Base-by-base conservation (phyloP, 2,113 vertebrate species). In the Lathamus discolor region DNA sequence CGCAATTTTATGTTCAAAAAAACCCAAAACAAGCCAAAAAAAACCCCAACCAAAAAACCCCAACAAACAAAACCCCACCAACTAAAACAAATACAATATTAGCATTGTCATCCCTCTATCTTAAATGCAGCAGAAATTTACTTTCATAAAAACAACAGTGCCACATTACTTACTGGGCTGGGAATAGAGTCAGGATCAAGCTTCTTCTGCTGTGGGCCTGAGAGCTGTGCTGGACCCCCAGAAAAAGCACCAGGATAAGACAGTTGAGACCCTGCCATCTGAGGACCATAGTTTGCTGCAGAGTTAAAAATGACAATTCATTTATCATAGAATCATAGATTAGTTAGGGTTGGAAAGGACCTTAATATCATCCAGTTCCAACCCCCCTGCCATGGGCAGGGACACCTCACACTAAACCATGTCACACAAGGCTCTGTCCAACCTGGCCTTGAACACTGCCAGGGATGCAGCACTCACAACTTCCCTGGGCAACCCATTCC, bases 111-210 rank as follows among this genome's bases (percentile, higher is more conserved):
- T 31, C 35, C 11, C 63, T 37, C 43, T 48, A 72, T 15, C 35
- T 54, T 18, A 69, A 83, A 61, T 4, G 24, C 12, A 79, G 57
- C 39, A 93, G 48, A 23, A 83, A 66, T 73, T 44, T 12, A 62
- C 11, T 48, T 43, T 17, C 3, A 63, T 27, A n/a, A 51, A 78
- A 82, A 39, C 17, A 79, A 17, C 7, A 46, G 6, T 37, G n/a
- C 23, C n/a, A 39, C 2, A 2, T 29, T 59, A 98, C 98, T 99
- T 96, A 99, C 99, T 8, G 98, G 98, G 94, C 99, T 99, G 69
- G 99, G 99, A 92, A 99, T 98, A 10, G 98, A 98, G 90, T 99
- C 99, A 3, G 98, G 99, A 93, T 99, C 99, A 85, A 99, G 98
- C 77, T 99, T 99, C 97, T 98, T 99, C 93, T 98, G 99, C 16